Conservation (phyloP, 2,797 vertebrate species). For the Spatula versicolor region DNA sequence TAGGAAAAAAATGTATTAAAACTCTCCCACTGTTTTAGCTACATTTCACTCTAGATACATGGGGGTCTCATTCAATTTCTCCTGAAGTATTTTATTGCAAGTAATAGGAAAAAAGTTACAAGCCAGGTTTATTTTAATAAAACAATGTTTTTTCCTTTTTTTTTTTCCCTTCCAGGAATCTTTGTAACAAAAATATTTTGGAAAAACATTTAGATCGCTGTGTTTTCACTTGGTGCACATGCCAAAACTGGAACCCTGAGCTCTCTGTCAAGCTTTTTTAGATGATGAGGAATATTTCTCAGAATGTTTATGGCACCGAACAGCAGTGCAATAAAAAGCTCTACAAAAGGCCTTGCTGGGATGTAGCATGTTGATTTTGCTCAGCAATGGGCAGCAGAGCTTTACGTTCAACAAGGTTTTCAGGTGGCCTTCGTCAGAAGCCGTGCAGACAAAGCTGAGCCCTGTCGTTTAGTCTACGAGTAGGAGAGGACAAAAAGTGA, state of each 20-base stretch:
- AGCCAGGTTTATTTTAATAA: neutral
- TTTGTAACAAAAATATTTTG: too few species aligned
- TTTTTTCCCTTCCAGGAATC: too few species aligned
- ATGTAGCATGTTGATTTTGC: neutral
- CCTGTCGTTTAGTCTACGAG: neutral
- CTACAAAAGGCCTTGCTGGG: neutral
- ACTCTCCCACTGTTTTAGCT: neutral
- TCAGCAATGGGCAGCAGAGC: neutral
- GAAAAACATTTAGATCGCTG: neutral
- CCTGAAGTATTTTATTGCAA: neutral
- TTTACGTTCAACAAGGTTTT: neutral
- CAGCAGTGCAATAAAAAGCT: rapidly evolving
- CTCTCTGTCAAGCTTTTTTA: neutral
- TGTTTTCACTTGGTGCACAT: neutral
- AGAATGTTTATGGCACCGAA: neutral
- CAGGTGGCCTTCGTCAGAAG: neutral
- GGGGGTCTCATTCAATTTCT: neutral
- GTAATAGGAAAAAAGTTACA: neutral
- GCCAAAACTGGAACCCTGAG: neutral
- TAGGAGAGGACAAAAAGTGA: neutral
- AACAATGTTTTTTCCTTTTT: neutral
- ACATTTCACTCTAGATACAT: neutral
- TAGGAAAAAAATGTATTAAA: neutral
- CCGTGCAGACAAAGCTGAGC: neutral
- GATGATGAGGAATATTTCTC: neutral